Evolutionary conservation across 2,888 invertebrate genomes (phyloP), one percentile per base, ranked within the genome.

Genomic region (Prosopocoilus inquinatus): DNA sequence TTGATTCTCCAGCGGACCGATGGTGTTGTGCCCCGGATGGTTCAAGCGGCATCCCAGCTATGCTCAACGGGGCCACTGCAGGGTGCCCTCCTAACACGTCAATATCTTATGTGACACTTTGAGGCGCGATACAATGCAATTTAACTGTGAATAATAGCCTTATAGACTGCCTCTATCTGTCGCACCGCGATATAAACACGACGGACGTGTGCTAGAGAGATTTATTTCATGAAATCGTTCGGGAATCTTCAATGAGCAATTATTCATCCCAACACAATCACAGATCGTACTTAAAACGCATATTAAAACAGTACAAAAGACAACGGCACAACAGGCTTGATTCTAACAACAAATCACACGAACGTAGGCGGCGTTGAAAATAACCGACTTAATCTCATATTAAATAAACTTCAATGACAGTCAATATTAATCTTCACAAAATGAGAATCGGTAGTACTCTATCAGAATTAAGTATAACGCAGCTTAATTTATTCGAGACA

Each of bases 61-160:
- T 12, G 47, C 52, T 48, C 36, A 16, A 46, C 32, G 59, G 58
- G 20, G 36, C 51, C 32, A 53, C 61, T 54, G 51, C 38, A 49
- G 47, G 20, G 41, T 46, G 53, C 56, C 56, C 55, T 57, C 50
- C 62, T 46, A 43, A 50, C 60, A 57, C 65, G 64, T 68, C 68
- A 62, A 65, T 67, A 68, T 65, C 68, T 67, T 66, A 67, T 65
- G 64, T 65, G 65, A 64, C 64, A 65, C 64, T 64, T 65, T 56
- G 57, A 57, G 60, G 62, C 53, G 58, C 61, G 51, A 51, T 61
- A 62, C 58, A 55, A 53, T 55, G 57, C 59, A 60, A 60, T 64
- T 61, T 58, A 63, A 62, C 60, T 49, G 47, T 63, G 56, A 60
- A 54, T 61, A 59, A 60, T 61, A 39, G 58, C 57, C 38, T 43